These are phyloP conservation scores for Oreonectes daqikongensis DNA, from an alignment of 2,797 vertebrate genomes.

Conservation along the genomic window DNA sequence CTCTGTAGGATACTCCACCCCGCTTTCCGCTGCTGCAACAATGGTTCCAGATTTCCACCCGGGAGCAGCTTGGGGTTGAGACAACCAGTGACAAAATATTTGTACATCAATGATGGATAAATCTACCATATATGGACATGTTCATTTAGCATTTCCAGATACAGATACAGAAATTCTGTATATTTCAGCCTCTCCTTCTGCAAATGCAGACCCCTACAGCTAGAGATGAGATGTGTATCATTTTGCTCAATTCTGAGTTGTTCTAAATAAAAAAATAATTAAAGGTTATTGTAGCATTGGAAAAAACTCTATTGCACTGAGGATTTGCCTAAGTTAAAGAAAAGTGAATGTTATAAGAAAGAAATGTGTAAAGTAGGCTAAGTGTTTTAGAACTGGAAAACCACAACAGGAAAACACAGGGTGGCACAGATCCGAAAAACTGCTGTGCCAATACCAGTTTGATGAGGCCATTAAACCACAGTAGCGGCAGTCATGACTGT, in stretches of 20 bases:
- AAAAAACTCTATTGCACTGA: too few relatives aligned
- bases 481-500: background rate
- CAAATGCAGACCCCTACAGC: background rate
- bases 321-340: background rate
- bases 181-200: background rate
- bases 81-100: background rate
- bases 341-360: background rate
- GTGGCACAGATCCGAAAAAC: background rate
- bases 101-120: background rate
- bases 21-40: constrained; percentile 75
- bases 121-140: background rate
- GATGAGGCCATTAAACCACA: background rate
- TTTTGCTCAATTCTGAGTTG: background rate
- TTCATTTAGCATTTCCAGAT: background rate
- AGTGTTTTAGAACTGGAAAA: background rate
- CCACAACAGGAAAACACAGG: constrained; percentile 7
- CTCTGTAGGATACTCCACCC: constrained; percentile 81
- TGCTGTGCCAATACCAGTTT: background rate
- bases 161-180: background rate
- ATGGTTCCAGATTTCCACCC: constrained; percentile 75
- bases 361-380: background rate
- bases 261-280: background rate
- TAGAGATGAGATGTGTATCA: background rate
- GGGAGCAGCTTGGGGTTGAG: constrained; percentile 52
- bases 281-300: background rate